A percentile compares a stretch with the other conserved stretches of the same genome.
Evolutionary conservation across 2,797 vertebrate genomes (phyloP).

Genomic region (Diceros bicornis): DNA sequence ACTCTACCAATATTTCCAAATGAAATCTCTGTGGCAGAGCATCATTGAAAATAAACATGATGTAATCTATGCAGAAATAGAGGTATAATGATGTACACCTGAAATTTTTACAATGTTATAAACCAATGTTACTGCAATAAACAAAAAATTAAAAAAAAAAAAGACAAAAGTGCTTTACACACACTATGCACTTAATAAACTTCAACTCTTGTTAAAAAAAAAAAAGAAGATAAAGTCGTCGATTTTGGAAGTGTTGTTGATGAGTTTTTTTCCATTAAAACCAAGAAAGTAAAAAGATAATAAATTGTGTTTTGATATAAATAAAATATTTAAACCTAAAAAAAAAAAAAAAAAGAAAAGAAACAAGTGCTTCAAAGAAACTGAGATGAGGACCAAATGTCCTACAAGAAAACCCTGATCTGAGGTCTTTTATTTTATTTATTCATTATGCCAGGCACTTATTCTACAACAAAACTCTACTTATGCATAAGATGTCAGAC

Average conservation of each 20-base stretch:
- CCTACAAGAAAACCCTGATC: background rate
- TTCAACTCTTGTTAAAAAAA: background rate
- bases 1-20: background rate
- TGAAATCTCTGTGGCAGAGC: background rate
- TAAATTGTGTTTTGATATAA: too few species aligned
- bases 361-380: background rate
- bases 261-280: too few species aligned
- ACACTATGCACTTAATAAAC: background rate
- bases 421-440: background rate
- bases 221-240: too few species aligned
- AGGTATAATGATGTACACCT: too few species aligned
- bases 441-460: background rate
- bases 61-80: too few species aligned
- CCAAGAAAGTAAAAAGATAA: too few species aligned
- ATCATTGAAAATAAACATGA: background rate
- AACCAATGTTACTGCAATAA: too few species aligned
- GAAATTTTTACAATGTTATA: too few species aligned
- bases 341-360: too few species aligned
- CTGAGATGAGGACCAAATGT: background rate
- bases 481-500: background rate
- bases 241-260: too few species aligned
- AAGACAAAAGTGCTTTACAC: background rate
- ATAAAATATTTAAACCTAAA: too few species aligned
- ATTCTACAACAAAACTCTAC: background rate
- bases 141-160: too few species aligned